Conservation (phyloP, 2,113 vertebrate species). For the Lanius ludovicianus region DNA sequence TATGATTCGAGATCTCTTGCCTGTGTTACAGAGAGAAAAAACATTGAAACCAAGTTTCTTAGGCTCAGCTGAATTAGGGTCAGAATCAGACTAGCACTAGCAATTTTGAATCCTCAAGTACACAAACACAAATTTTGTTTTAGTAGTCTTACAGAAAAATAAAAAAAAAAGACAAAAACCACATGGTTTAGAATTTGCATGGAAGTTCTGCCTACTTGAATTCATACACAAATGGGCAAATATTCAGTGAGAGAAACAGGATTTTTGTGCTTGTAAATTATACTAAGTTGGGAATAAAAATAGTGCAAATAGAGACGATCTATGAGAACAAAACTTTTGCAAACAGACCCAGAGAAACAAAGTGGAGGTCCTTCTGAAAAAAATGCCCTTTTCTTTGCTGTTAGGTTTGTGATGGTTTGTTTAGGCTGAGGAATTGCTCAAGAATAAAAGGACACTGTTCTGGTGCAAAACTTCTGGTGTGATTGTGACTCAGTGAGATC, state of each 20-base stretch:
- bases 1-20: background rate
- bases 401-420: rapidly evolving
- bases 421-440: background rate
- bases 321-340: background rate
- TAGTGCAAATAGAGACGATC: background rate
- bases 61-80: background rate
- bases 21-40: background rate
- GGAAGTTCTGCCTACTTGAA: background rate
- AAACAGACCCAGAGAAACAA: background rate
- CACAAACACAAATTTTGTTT: background rate
- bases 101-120: background rate
- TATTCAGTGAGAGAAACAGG: background rate
- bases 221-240: background rate
- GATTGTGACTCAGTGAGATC: background rate
- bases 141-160: background rate
- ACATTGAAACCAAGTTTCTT: background rate
- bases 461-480: background rate
- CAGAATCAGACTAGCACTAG: background rate
- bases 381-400: rapidly evolving
- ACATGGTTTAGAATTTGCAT: background rate
- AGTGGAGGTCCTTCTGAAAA: rapidly evolving
- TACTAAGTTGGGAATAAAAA: background rate
- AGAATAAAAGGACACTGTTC: background rate
- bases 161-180: rapidly evolving
- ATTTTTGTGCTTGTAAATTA: background rate